Percentiles rank a stretch among this genome's conserved stretches.
Conservation (phyloP, 2,797 vertebrate genomes). For the Florisuga fusca region DNA sequence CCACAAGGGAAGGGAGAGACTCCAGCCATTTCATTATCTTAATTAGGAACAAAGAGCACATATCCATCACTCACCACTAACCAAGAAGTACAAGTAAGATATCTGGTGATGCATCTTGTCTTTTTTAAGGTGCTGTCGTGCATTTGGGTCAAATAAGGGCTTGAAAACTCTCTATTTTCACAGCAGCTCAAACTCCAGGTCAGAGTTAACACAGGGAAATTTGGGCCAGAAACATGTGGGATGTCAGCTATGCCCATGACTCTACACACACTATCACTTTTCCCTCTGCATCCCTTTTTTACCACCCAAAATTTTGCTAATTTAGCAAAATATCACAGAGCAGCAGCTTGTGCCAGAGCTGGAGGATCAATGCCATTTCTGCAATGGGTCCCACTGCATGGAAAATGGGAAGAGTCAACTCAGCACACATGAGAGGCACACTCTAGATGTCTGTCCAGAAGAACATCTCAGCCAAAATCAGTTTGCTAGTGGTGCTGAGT, state of each 20-base stretch:
- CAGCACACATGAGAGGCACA: background rate
- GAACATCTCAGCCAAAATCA: background rate
- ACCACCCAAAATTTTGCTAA: background rate
- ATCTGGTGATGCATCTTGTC: background rate
- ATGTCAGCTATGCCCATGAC: background rate
- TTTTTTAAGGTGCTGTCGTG: background rate
- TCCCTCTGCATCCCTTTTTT: background rate
- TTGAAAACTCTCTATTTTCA: background rate
- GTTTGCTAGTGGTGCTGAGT: background rate
- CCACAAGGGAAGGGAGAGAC: background rate
- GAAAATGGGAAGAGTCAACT: background rate
- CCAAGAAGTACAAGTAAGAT: background rate
- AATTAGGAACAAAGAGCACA: background rate
- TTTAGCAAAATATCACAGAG: background rate
- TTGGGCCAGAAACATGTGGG: background rate
- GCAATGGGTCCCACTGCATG: background rate
- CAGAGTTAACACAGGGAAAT: background rate
- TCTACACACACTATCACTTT: background rate
- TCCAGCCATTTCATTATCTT: background rate
- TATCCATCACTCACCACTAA: background rate
- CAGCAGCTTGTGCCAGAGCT: background rate
- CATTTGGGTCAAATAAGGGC: background rate
- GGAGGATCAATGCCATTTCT: background rate
- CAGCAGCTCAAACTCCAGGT: background rate
- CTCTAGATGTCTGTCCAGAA: background rate